These are phyloP conservation scores for Pteronotus mesoamericanus DNA, from an alignment of 2,797 vertebrate genomes.

Conservation along the genomic window DNA sequence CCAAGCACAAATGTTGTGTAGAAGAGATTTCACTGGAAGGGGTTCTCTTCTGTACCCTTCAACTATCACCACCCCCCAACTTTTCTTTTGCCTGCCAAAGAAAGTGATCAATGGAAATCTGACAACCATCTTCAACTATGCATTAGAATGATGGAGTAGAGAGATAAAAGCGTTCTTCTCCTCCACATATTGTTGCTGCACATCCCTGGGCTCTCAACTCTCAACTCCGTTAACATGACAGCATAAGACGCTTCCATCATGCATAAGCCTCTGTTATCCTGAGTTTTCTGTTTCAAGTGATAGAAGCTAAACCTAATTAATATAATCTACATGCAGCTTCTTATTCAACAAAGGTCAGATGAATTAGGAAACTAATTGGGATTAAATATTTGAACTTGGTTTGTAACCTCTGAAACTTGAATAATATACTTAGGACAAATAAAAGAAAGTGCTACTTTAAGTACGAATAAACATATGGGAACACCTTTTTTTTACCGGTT, in stretches of 20 bases:
- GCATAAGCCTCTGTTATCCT: background rate
- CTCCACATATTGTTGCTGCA: background rate
- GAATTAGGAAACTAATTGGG: background rate
- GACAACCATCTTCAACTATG: background rate
- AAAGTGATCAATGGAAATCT: background rate
- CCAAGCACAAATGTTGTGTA: background rate
- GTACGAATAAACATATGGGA: background rate
- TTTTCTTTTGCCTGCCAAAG: background rate
- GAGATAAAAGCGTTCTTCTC: background rate
- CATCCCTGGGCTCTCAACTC: background rate
- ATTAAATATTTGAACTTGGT: constrained; percentile 4
- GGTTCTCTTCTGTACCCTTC: background rate
- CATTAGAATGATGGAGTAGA: background rate
- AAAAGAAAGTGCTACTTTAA: background rate
- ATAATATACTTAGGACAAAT: background rate
- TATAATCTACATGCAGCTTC: background rate
- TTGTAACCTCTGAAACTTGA: constrained; percentile 1
- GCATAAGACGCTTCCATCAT: background rate
- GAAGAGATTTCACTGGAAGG: background rate
- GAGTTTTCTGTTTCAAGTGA: background rate
- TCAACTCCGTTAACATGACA: background rate
- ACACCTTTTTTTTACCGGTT: background rate
- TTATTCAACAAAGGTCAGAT: background rate
- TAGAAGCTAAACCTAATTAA: background rate
- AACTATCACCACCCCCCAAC: background rate